Conservation (phyloP, 2,888 invertebrate species). For the Strigamia crassipes region DNA sequence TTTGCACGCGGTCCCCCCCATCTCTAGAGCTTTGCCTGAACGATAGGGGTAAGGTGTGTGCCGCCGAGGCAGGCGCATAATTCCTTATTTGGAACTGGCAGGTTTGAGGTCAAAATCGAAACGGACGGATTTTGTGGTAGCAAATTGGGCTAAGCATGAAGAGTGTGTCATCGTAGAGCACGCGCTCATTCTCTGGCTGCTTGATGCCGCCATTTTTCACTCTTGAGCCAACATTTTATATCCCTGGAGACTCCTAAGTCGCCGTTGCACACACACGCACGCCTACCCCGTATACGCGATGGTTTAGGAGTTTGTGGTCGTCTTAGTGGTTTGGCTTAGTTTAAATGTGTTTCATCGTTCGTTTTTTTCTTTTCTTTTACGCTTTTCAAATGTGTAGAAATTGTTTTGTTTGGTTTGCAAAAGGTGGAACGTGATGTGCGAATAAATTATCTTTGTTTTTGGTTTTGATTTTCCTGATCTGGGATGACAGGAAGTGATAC, state of each 20-base stretch:
- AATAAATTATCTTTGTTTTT: no score
- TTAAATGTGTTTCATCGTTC: neutral
- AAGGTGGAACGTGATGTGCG: no score
- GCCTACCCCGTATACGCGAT: neutral
- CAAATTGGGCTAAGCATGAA: neutral
- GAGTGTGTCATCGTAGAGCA: neutral
- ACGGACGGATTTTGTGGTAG: neutral
- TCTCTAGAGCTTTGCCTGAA: neutral
- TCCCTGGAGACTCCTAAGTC: neutral
- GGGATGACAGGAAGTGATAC: no score
- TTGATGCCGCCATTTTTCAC: neutral
- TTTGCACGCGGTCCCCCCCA: neutral
- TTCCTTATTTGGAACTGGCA: neutral
- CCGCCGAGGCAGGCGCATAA: neutral
- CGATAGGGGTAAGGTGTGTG: neutral
- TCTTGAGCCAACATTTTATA: neutral
- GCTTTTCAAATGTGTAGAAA: neutral
- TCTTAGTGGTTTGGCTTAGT: neutral
- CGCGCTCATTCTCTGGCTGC: neutral
- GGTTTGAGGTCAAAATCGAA: neutral
- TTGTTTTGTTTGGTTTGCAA: neutral
- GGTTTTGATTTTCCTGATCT: no score
- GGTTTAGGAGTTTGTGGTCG: neutral
- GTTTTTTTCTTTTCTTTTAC: neutral
- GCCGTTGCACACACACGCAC: neutral